phyloP scores from a whole-genome alignment of 2,797 vertebrate genomes.

The Typhlichthys eigenmanni region DNA sequence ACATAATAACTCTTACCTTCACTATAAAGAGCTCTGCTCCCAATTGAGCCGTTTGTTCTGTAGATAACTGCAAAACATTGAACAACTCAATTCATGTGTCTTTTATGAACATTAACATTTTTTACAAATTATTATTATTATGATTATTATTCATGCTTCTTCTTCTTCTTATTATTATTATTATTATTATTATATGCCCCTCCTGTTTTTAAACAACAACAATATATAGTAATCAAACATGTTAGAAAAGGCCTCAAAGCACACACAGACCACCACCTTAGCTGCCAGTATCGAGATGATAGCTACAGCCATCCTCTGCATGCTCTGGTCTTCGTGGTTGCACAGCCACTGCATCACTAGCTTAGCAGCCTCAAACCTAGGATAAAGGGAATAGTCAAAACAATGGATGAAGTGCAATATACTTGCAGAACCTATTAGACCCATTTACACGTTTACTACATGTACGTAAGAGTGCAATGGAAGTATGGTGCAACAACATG shows the following conservation, averaged over 20 bases:
- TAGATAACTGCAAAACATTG: conserved; percentile 84
- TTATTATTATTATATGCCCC: no score
- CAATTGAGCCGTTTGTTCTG: conserved; percentile 96
- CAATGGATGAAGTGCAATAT: background rate
- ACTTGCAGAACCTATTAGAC: no score
- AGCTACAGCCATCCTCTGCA: conserved; percentile 99
- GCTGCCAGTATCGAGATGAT: conserved; percentile 98
- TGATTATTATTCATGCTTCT: no score
- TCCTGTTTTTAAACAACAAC: no score
- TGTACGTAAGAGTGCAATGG: no score
- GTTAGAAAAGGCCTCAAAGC: no score
- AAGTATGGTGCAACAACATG: no score
- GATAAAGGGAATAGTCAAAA: background rate
- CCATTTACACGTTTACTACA: no score
- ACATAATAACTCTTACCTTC: conserved; percentile 79
- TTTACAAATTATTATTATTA: no score
- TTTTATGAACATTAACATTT: no score
- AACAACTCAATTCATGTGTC: background rate
- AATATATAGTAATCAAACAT: no score
- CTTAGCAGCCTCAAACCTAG: conserved; percentile 97
- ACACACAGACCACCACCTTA: conserved; percentile 79
- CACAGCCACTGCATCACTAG: conserved; percentile 99
- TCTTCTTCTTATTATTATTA: no score
- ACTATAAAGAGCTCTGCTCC: conserved; percentile 97
- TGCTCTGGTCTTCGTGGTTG: conserved; percentile 99